Evolutionary conservation across 2,888 invertebrate genomes (phyloP), one percentile per base, ranked within the genome.

Genomic region (Aphidoletes aphidimyza): DNA sequence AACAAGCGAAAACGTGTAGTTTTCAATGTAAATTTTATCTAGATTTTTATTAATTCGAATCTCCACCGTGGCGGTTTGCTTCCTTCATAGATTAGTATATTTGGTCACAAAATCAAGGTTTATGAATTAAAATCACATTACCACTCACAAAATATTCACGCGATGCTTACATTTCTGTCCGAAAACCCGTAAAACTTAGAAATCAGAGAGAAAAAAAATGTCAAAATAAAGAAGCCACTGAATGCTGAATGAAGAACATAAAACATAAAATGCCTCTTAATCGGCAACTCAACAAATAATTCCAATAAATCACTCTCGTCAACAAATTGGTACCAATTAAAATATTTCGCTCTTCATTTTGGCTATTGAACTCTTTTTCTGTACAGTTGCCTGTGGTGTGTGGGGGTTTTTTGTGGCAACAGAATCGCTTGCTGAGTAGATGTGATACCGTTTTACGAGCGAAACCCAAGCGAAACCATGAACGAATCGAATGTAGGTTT

Each of bases 301-400:
- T 30, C 26, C 69, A 69, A 69, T 69, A 30, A 69, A 69, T 69
- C 69, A 69, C 30, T n/a, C 30, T 69, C 30, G 30, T 69, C 69
- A 14, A n/a, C 69, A 69, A 69, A 69, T 69, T 69, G 69, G 14
- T 34, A 69, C 69, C 69, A 69, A 69, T 69, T 69, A 69, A 69
- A 69, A 30, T 30, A 30, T 30, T 69, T 69, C 69, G 30, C 30
- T 30, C 0, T 69, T 69, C 30, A 69, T 69, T 30, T 30, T 69
- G 69, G 69, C 54, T 22, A 22, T 69, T 69, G 69, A 34, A 69
- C 34, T 69, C 11, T 54, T n/a, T 22, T 47, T 14, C 17, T 47
- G 3, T 14, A 3, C 14, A 54, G 54, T 3, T n/a, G 2, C 22
- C 0, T 22, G 9, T 17, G 19, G 5, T 69, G 69, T 69, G 69